Evolutionary conservation across 2,113 vertebrate species (phyloP).

Genomic region (Melanerpes formicivorus): DNA sequence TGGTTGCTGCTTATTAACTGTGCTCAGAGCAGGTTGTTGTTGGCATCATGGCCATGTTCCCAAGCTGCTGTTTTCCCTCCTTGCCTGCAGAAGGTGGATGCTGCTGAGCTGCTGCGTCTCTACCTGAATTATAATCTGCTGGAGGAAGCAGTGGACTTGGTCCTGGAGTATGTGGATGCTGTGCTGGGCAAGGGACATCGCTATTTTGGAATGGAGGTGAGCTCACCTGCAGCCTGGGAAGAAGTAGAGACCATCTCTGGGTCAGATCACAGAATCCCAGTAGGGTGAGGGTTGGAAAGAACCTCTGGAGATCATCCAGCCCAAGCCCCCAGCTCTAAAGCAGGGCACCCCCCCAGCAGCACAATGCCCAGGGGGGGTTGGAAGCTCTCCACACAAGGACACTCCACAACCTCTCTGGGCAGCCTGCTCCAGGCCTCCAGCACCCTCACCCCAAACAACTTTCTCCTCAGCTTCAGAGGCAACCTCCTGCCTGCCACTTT

Average conservation of each 20-base stretch:
- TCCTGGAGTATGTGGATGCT: conserved; percentile 90
- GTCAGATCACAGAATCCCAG: background rate
- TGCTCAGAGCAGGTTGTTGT: background rate
- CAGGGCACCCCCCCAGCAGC: no score
- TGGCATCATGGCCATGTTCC: background rate
- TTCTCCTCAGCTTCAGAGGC: no score
- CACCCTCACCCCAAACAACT: no score
- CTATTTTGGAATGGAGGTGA: conserved; percentile 94
- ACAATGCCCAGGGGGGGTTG: no score
- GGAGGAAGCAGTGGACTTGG: conserved; percentile 88
- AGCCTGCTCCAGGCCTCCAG: no score
- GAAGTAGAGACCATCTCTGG: background rate
- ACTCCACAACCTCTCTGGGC: no score
- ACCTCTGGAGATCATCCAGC: background rate
- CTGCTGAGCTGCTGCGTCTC: conserved; percentile 88
- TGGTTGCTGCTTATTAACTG: rapidly evolving
- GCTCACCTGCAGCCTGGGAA: rapidly evolving
- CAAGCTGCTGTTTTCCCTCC: background rate
- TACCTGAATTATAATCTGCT: conserved; percentile 93
- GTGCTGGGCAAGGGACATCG: conserved; percentile 91
- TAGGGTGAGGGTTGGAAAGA: background rate
- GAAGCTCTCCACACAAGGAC: no score
- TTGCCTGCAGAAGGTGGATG: conserved; percentile 82
- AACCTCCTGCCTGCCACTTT: no score
- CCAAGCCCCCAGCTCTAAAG: no score